These are phyloP conservation scores for Meiosimyza platycephala DNA, from an alignment of 2,888 invertebrate species.

Conservation along the genomic window DNA sequence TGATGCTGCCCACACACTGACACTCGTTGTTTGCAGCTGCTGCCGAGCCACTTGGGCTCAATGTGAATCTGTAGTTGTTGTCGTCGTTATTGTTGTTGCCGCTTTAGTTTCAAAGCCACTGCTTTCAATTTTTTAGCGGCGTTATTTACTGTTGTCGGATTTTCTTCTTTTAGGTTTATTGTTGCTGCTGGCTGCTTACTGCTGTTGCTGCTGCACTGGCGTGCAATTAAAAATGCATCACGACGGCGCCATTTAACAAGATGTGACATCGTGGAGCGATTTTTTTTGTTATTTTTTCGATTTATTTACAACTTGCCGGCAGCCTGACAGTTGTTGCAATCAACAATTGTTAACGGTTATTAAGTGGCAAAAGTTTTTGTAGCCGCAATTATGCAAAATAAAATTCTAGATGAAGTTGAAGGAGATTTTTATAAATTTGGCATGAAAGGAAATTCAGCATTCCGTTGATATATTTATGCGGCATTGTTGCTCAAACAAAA, in stretches of 20 bases:
- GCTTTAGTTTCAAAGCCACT: no score
- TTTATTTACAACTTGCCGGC: background rate
- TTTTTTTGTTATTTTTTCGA: background rate
- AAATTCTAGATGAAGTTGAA: no score
- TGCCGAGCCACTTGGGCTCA: constrained; percentile 1
- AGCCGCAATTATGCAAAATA: no score
- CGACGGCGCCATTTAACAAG: constrained; percentile 20
- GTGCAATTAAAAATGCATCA: constrained; percentile 29
- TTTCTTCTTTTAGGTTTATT: no score
- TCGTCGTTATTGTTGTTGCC: background rate
- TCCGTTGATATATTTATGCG: no score
- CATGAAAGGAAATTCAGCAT: no score
- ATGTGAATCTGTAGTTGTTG: background rate
- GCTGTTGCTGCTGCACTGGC: constrained; percentile 12
- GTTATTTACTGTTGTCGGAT: no score
- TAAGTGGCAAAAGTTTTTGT: no score
- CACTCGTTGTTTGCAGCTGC: constrained; percentile 2
- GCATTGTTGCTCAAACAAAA: no score
- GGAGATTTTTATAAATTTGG: no score
- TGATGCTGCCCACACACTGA: constrained; percentile 27
- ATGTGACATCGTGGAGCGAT: constrained; percentile 12
- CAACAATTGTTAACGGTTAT: no score
- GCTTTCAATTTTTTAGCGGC: no score
- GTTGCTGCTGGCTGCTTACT: background rate
- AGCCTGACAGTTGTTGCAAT: background rate